A percentile compares a stretch with the other conserved stretches of the same genome.
Conservation (phyloP, 1,140 invertebrate species). For the Archivesica marissinica region DNA sequence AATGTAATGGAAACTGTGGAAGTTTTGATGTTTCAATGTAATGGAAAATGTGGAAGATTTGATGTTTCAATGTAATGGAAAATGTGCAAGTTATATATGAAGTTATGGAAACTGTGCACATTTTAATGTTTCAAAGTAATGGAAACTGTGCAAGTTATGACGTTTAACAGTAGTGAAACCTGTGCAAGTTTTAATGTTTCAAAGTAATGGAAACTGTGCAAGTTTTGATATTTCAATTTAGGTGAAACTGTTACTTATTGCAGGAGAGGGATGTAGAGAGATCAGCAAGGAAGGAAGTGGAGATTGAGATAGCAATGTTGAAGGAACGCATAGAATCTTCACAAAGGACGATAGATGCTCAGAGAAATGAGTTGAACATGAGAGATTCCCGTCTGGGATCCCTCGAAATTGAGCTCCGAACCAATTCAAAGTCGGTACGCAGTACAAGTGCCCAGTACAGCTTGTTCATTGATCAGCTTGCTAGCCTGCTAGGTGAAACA, state of each 20-base stretch:
- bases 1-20: no score
- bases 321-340: constrained; percentile 80
- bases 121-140: no score
- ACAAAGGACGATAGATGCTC: constrained; percentile 79
- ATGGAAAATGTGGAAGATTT: no score
- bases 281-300: constrained; percentile 69
- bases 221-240: no score
- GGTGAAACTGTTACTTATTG: constrained; percentile 50
- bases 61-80: no score
- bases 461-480: constrained; percentile 80
- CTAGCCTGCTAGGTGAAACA: constrained; percentile 75
- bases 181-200: no score
- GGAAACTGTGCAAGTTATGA: no score
- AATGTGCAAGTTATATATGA: no score
- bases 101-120: no score
- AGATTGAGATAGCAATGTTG: constrained; percentile 79
- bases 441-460: constrained; percentile 70
- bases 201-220: no score
- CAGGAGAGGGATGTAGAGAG: constrained; percentile 82
- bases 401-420: constrained; percentile 73
- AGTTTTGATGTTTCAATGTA: no score
- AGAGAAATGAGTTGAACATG: constrained; percentile 80
- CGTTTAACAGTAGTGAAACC: no score
- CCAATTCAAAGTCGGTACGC: constrained; percentile 68
- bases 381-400: constrained; percentile 71